A percentile compares a stretch with the other conserved stretches of the same genome.
phyloP scores from a whole-genome alignment of 2,113 vertebrate species.

The Bettongia penicillata region DNA sequence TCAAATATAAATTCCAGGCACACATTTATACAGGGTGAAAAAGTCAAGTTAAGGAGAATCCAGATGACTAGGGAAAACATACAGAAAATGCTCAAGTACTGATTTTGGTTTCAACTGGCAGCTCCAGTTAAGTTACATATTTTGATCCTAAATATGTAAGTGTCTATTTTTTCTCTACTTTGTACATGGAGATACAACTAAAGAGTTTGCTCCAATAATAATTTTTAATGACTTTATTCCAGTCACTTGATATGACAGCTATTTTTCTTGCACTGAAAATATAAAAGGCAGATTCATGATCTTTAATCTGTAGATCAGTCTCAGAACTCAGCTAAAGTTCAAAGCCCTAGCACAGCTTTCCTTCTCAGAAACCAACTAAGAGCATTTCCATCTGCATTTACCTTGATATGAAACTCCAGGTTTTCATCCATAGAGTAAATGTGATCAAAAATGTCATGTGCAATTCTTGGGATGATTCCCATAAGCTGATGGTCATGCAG shows the following conservation, averaged over 20 bases:
- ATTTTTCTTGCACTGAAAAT: background rate
- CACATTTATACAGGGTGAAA: conserved; percentile 9
- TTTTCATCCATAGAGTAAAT: conserved; percentile 99
- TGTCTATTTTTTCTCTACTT: background rate
- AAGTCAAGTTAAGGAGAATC: background rate
- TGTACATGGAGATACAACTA: background rate
- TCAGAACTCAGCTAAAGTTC: background rate
- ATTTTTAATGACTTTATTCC: background rate
- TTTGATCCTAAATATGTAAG: background rate
- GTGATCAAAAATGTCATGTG: conserved; percentile 95
- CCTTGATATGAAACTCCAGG: conserved; percentile 98
- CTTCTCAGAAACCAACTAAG: fast-evolving
- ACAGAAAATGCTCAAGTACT: background rate
- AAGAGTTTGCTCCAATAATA: background rate
- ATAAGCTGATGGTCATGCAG: conserved; percentile 92
- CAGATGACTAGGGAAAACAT: background rate
- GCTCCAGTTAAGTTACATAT: background rate
- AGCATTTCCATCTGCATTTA: conserved; percentile 70
- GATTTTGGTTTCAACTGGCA: background rate
- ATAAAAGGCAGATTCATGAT: background rate
- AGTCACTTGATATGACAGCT: background rate
- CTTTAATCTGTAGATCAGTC: fast-evolving
- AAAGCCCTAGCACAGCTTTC: background rate
- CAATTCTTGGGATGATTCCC: conserved; percentile 96
- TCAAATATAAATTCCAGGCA: background rate